Conservation (phyloP, 2,113 vertebrate species). For the Phocoena sinus region DNA sequence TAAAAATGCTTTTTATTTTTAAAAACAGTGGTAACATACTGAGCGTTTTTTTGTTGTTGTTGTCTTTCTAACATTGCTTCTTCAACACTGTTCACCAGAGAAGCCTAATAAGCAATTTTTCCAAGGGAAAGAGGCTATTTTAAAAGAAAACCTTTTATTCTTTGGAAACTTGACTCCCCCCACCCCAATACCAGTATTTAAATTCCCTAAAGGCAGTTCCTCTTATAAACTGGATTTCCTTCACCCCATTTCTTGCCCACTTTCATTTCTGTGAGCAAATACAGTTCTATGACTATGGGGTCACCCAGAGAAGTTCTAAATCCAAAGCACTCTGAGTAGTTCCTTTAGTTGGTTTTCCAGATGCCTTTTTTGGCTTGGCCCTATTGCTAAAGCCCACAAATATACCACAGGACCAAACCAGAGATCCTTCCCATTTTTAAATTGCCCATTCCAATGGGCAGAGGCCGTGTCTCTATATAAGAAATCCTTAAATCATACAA, state of each 20-base stretch:
- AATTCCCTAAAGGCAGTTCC: background rate
- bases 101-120: background rate
- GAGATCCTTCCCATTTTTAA: background rate
- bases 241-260: background rate
- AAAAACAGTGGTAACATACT: background rate
- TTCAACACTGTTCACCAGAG: background rate
- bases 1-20: conserved; percentile 9
- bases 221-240: background rate
- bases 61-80: too few species aligned
- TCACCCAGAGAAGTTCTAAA: background rate
- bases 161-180: background rate
- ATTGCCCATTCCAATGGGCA: background rate
- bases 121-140: background rate
- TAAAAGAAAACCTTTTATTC: too few species aligned
- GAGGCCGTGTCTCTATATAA: background rate
- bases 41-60: background rate
- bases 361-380: background rate
- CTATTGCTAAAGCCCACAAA: background rate
- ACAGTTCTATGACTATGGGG: background rate
- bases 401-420: background rate
- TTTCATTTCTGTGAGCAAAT: background rate
- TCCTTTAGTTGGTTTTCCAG: background rate
- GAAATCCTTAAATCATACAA: background rate
- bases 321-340: background rate
- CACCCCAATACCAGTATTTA: background rate